These are phyloP conservation scores for Hippocampus zosterae DNA, from an alignment of 2,113 vertebrate genomes.

Conservation along the genomic window DNA sequence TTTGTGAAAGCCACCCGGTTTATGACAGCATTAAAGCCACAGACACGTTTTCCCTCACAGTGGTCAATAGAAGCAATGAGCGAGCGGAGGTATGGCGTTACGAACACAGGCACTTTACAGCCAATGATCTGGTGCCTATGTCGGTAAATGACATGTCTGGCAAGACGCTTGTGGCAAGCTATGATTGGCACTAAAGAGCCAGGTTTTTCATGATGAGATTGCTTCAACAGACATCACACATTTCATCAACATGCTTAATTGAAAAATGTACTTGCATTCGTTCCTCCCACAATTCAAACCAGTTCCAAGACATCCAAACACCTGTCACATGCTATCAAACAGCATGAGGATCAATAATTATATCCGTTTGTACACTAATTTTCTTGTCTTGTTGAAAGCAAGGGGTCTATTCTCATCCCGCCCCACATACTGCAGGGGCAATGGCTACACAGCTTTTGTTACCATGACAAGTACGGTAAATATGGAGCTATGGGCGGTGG, in stretches of 20 bases:
- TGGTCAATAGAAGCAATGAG: conserved; percentile 46
- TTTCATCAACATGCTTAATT: neutral
- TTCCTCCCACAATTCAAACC: too few relatives aligned
- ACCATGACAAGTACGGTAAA: neutral
- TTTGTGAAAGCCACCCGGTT: conserved; percentile 35
- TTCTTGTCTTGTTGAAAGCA: too few relatives aligned
- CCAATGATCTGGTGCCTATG: conserved; percentile 38
- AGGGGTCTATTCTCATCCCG: too few relatives aligned
- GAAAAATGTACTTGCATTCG: neutral
- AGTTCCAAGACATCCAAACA: neutral
- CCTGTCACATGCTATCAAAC: neutral
- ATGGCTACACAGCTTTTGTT: too few relatives aligned
- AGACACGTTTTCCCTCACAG: conserved; percentile 50
- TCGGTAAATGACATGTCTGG: conserved; percentile 40
- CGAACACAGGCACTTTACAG: conserved; percentile 29
- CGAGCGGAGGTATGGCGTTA: conserved; percentile 28
- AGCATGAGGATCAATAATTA: neutral
- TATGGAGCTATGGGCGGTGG: neutral
- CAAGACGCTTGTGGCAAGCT: conserved; percentile 20
- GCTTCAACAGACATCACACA: neutral
- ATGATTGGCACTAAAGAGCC: neutral
- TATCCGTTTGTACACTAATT: too few relatives aligned
- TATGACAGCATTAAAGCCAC: conserved; percentile 52
- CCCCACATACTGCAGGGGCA: too few relatives aligned
- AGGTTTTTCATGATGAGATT: neutral